phyloP scores from a whole-genome alignment of 30 jellyfish, hydroid and myxozoan genomes.

The Cassiopea andromeda region DNA sequence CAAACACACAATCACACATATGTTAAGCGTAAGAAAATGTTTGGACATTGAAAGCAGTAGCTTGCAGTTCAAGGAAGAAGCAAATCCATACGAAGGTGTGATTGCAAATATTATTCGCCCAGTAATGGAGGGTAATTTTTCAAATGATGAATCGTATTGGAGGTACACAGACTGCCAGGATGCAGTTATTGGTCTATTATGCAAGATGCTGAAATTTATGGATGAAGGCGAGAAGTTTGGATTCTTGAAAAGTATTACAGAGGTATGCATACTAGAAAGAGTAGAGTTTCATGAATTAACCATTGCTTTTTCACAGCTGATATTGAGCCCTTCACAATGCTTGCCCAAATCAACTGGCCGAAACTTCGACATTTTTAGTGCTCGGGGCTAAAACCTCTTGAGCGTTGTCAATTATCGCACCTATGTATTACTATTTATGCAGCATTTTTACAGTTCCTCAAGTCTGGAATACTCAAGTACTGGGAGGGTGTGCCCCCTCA shows the following conservation, averaged over 20 bases:
- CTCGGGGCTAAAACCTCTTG: too few species aligned
- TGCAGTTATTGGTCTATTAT: slow-evolving; percentile 31
- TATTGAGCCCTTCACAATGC: too few species aligned
- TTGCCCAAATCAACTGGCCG: too few species aligned
- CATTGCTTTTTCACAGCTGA: too few species aligned
- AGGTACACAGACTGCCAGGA: slow-evolving; percentile 46
- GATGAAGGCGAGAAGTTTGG: neutral
- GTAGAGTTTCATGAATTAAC: too few species aligned
- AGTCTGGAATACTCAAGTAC: too few species aligned
- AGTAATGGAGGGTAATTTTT: slow-evolving; percentile 12
- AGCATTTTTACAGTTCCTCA: too few species aligned
- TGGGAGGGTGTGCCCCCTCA: too few species aligned
- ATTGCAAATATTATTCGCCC: slow-evolving; percentile 15
- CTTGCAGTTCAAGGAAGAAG: neutral
- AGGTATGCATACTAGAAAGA: neutral
- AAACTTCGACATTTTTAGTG: too few species aligned
- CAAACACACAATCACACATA: neutral
- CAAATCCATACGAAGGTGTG: neutral
- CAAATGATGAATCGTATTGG: slow-evolving; percentile 41
- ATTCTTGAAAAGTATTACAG: neutral
- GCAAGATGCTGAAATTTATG: slow-evolving; percentile 24
- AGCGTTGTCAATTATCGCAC: too few species aligned
- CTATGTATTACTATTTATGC: too few species aligned
- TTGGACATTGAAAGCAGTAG: neutral
- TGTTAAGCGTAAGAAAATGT: slow-evolving; percentile 3